phyloP scores from a whole-genome alignment of 1,140 invertebrate genomes.

The Anthonomus grandis region DNA sequence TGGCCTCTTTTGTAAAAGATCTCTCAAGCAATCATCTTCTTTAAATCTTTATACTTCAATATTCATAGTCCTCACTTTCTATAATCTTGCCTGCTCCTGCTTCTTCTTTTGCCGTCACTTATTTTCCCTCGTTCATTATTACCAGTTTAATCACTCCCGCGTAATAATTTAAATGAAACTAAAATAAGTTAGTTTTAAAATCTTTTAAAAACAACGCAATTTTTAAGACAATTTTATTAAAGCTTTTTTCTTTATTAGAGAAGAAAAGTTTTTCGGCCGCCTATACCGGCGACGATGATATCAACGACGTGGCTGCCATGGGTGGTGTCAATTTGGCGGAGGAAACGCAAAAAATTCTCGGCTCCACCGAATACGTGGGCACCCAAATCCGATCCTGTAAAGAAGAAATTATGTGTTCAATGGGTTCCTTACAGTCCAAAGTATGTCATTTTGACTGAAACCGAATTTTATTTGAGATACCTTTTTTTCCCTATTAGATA shows the following conservation, averaged over 20 bases:
- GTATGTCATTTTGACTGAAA: no score
- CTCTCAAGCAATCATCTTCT: no score
- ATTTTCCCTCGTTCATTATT: no score
- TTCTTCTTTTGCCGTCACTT: no score
- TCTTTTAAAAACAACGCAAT: no score
- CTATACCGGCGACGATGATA: conserved; percentile 80
- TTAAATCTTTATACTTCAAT: no score
- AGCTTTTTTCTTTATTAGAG: conserved; percentile 48
- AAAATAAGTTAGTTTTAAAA: neutral
- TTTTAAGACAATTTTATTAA: no score
- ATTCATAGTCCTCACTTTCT: no score
- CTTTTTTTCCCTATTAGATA: conserved; percentile 56
- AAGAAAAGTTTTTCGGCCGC: conserved; percentile 58
- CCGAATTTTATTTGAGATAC: neutral
- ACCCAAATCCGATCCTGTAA: conserved; percentile 95
- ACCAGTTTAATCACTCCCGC: neutral
- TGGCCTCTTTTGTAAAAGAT: no score
- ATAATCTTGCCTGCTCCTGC: no score
- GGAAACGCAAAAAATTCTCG: conserved; percentile 89
- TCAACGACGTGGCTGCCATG: conserved; percentile 99
- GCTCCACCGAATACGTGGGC: conserved; percentile 91
- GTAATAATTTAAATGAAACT: neutral
- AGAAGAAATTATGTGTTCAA: conserved; percentile 87
- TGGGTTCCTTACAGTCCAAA: conserved; percentile 60
- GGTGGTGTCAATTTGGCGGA: conserved; percentile 97